Base-by-base conservation (phyloP, 2,113 vertebrate genomes). In the Martes martes region DNA sequence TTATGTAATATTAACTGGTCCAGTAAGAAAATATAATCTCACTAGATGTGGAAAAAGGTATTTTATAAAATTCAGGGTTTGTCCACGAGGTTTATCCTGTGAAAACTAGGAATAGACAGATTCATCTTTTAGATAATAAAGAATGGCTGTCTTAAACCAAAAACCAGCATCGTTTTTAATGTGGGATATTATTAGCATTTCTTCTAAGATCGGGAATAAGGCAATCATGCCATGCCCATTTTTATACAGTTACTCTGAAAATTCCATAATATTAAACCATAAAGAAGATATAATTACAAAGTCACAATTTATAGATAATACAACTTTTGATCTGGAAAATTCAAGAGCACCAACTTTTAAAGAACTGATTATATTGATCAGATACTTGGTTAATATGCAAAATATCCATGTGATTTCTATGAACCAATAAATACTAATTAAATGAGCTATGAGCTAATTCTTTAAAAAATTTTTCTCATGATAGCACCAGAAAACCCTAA, bases 31-130 rank as follows among this genome's bases (percentile, higher is more conserved):
- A 80, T 26, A 89, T 92, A 65, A 52, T 52, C 26, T 93, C 33
- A 82, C 2, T 94, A 28, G 33, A 31, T 91, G 47, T 19, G 36
- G 36, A 96, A 85, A 63, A 69, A 16, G 45, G 6, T 45, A 57
- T 93, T 85, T 95, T 21, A 52, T 91, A 89, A 96, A 94, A 91
- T 63, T 90, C 26, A 47, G 50, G 13, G 84, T 80, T 94, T 90
- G 65, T 81, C 95, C 69, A 76, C 78, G 28, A 91, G n/a, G 78
- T 71, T 89, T 84, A 90, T 80, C 82, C 19, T 80, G 61, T 73
- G 13, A n/a, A 83, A 78, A 80, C 39, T 92, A 92, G 36, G 11
- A 81, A 57, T 92, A 93, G 65, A 96, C 82, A 61, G 31, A 26
- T 71, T 65, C 26, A 71, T 89, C 76, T 47, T 89, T 88, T 78